Evolutionary conservation across 2,113 vertebrate genomes (phyloP), one percentile per base, ranked within the genome.

Genomic region (Strix uralensis): DNA sequence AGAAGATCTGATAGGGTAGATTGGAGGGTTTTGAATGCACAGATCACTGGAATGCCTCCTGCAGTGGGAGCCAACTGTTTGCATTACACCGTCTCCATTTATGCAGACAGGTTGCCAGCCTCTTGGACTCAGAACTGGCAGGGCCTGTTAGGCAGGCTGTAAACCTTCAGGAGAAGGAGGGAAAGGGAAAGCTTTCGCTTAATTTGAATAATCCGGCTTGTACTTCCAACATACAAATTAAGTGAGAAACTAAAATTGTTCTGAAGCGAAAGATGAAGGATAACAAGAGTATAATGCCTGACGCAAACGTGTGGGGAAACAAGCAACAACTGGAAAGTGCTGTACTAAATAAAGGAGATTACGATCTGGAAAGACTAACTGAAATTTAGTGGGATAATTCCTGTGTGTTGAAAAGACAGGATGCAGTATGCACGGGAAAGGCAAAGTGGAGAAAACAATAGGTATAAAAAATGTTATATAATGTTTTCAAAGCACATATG

Each of bases 141-240:
- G 73, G 58, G 78, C 97, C 90, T 94, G 97, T 97, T 96, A 86
- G 78, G 49, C 95, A 95, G 61, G 92, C 61, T 94, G 63, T 49
- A 92, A 91, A 93, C 82, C 82, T 94, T 81, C 72, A 47, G 86
- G 86, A 97, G 85, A 94, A 97, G 94, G 89, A 96, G 89, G 94
- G 95, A 96, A 96, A 96, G 87, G 82, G 90, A 97, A 96, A 96
- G 94, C 89, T 95, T 97, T 97, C 10, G 4, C 82, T 93, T 95
- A 95, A 96, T 95, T 97, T 96, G 87, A 97, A 95, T 96, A 94
- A 97, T 97, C 95, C 47, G 2, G 15, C 70, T 88, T 90, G 88
- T 94, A 88, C 91, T 97, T 97, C 97, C 96, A 98, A 96, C 92
- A 96, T 72, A 95, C 91, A 95, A 97, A 97, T 97, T 97, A 97